Percentiles rank a stretch among this genome's conserved stretches.
These are phyloP conservation scores for Rhynchomys soricoides DNA, from an alignment of 2,113 vertebrate species.

Conservation along the genomic window DNA sequence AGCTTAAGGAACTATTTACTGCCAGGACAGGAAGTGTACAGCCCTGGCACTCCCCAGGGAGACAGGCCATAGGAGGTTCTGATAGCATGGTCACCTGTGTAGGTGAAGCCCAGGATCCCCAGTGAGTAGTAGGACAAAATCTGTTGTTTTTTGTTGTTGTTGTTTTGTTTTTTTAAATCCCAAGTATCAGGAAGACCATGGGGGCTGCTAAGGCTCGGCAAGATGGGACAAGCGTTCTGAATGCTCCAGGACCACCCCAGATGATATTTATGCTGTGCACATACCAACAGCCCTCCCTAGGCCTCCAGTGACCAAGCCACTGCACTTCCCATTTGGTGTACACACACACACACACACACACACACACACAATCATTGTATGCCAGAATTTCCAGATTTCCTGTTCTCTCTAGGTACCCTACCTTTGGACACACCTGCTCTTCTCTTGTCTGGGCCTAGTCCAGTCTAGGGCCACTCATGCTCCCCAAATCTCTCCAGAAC, in stretches of 20 bases:
- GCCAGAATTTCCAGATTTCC: not conserved
- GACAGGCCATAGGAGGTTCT: not conserved
- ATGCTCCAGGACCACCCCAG: not conserved
- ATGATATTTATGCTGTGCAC: not conserved
- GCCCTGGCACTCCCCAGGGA: not conserved
- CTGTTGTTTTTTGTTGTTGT: too few relatives aligned
- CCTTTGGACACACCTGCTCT: not conserved
- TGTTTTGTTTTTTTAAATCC: too few relatives aligned
- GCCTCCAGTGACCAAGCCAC: not conserved
- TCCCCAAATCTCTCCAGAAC: not conserved
- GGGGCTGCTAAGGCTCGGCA: not conserved
- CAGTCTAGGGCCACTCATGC: not conserved
- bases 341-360: too few relatives aligned
- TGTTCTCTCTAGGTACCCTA: not conserved
- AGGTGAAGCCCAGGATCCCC: not conserved
- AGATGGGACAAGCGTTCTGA: rapidly evolving
- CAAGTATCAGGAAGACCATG: not conserved
- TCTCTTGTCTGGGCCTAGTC: not conserved
- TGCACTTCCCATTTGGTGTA: not conserved
- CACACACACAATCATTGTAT: too few relatives aligned
- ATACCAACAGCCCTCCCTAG: too few relatives aligned
- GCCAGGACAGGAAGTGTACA: not conserved
- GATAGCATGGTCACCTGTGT: not conserved
- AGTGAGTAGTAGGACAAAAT: not conserved
- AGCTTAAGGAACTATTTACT: not conserved